Evolutionary conservation across 2,797 vertebrate genomes (phyloP).

Genomic region (Lepus oiostolus): DNA sequence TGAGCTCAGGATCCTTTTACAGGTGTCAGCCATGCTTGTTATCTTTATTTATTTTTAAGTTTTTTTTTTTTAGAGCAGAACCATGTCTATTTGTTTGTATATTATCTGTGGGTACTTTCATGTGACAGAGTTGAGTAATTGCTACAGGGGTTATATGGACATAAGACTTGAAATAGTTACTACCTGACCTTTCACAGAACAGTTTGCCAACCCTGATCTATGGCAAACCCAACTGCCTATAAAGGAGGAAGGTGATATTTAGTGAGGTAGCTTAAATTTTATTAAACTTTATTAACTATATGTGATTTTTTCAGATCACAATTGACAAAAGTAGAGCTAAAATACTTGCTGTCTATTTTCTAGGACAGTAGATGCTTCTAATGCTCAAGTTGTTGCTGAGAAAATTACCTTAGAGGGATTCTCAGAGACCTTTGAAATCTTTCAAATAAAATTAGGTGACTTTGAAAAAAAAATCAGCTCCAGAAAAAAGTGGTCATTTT

Average conservation of each 20-base stretch:
- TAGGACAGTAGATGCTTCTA: neutral
- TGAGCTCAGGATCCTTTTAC: neutral
- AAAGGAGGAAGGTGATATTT: neutral
- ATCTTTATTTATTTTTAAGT: slow-evolving; percentile 30
- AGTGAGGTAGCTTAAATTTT: slow-evolving; percentile 6
- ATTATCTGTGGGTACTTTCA: neutral
- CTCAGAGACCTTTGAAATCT: slow-evolving; percentile 44
- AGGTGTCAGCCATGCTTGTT: neutral
- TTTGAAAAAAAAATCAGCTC: neutral
- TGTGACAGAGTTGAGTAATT: neutral
- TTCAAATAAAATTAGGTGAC: neutral
- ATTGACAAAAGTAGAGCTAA: neutral
- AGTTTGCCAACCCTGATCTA: neutral
- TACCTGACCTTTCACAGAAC: neutral
- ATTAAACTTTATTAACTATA: slow-evolving; percentile 27
- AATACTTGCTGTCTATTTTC: neutral
- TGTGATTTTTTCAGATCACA: slow-evolving; percentile 1
- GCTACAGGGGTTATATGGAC: neutral
- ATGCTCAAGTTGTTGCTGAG: neutral
- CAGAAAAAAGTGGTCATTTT: neutral
- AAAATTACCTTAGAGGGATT: neutral
- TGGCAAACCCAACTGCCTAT: neutral
- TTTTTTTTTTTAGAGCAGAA: slow-evolving; percentile 32
- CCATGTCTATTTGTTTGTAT: neutral
- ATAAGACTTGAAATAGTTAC: neutral